Evolutionary conservation across 2,113 vertebrate genomes (phyloP), one percentile per base, ranked within the genome.

Genomic region (Ahaetulla prasina): DNA sequence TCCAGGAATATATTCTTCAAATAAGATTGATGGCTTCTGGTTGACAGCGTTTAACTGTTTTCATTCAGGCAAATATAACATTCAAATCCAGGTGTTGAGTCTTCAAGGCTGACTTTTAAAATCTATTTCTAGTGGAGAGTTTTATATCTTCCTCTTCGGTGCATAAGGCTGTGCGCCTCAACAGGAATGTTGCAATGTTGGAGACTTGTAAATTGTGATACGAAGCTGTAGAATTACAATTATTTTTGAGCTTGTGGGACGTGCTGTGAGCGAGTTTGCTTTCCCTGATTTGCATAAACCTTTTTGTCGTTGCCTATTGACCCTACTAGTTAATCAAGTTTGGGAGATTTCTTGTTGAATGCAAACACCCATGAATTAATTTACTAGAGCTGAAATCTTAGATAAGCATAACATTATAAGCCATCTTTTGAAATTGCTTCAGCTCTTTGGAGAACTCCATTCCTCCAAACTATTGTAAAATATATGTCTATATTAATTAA

Each of bases 11-110:
- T 25, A 43, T 74, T 52, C 68, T 88, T 90, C 90, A 9, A 5
- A 49, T 90, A 91, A 54, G 35, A 89, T 47, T 93, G 93, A 52
- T 30, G 18, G 49, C 35, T 93, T 87, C 60, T 92, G 80, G 35
- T 60, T 55, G 80, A 74, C 8, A 88, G 85, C 85, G 89, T 54
- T 85, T 47, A 91, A 4, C 68, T 52, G 20, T 92, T 91, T 5
- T 23, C 14, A 25, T 91, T 80, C 50, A 55, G 93, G 49, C 14
- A 53, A 93, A 88, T 91, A 39, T 88, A 92, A 63, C n/a, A n/a
- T 68, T 14, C 20, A 74, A 91, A 93, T 91, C 22, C 12, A 87
- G 88, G 45, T 85, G 45, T 90, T n/a, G 49, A 74, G 52, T 14
- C 47, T 20, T 45, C 20, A 53, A 14, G 80, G 60, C 25, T 23